phyloP scores from a whole-genome alignment of 1,140 invertebrate species.

The Aphelenchoides fujianensis region DNA sequence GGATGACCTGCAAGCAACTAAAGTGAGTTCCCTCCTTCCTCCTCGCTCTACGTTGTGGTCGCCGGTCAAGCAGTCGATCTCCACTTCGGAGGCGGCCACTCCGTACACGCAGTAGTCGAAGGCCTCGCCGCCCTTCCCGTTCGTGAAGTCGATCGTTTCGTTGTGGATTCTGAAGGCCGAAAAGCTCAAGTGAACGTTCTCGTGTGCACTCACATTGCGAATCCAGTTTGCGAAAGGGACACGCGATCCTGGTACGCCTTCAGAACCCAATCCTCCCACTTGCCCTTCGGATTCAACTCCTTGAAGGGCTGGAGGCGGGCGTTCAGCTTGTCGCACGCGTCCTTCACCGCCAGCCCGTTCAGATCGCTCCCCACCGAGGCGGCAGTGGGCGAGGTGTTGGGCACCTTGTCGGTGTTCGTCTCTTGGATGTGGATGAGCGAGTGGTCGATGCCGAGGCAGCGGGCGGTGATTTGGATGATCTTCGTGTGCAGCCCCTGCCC shows the following conservation, averaged over 20 bases:
- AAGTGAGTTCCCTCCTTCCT: not conserved
- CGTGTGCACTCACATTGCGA: conserved; percentile 30
- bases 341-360: conserved; percentile 87
- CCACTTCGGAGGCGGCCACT: conserved; percentile 64
- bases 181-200: conserved; percentile 18
- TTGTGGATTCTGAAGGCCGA: conserved; percentile 46
- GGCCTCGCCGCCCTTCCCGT: conserved; percentile 54
- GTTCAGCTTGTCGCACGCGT: conserved; percentile 77
- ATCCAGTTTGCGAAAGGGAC: conserved; percentile 51
- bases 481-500: conserved; percentile 92
- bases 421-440: conserved; percentile 81
- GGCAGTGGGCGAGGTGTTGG: conserved; percentile 86
- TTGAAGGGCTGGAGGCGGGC: conserved; percentile 76
- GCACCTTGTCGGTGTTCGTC: conserved; percentile 86
- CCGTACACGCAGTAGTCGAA: conserved; percentile 62
- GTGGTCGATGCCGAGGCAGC: conserved; percentile 72
- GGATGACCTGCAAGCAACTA: conserved; percentile 76
- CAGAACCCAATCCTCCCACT: conserved; percentile 80
- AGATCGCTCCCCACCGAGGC: conserved; percentile 86
- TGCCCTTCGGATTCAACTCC: conserved; percentile 73
- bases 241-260: conserved; percentile 77
- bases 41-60: conserved; percentile 64
- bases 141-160: conserved; percentile 51
- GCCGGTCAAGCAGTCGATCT: conserved; percentile 67
- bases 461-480: conserved; percentile 76